These are phyloP conservation scores for Chionomys nivalis DNA, from an alignment of 2,113 vertebrate species.

Conservation along the genomic window DNA sequence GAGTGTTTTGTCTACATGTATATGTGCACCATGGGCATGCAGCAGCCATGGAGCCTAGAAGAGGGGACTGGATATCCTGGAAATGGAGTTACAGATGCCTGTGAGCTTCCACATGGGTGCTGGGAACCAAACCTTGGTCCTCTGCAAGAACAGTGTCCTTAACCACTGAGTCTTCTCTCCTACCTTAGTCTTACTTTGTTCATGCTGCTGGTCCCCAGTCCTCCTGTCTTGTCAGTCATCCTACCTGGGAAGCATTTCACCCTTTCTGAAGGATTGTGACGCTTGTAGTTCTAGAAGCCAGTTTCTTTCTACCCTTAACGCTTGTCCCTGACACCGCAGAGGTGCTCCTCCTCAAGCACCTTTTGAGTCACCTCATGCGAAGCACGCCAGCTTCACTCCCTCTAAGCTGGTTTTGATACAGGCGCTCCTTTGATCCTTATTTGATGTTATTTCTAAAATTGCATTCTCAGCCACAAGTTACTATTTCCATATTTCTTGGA, in stretches of 20 bases:
- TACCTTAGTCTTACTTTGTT: neutral
- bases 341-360: neutral
- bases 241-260: neutral
- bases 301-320: neutral
- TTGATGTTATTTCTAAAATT: slow-evolving; percentile 24
- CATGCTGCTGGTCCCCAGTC: neutral
- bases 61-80: neutral
- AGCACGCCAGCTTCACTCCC: neutral
- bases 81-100: neutral
- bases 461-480: neutral
- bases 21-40: neutral
- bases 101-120: neutral
- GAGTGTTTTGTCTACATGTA: neutral
- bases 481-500: neutral
- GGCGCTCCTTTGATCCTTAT: neutral
- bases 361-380: neutral
- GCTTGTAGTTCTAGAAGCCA: neutral
- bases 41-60: neutral
- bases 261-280: neutral
- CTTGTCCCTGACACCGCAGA: neutral
- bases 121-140: neutral
- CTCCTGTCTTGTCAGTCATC: neutral
- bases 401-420: neutral
- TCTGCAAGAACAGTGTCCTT: neutral
- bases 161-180: neutral